Evolutionary conservation across 1,140 invertebrate genomes (phyloP).

Genomic region (Odontomachus brunneus): DNA sequence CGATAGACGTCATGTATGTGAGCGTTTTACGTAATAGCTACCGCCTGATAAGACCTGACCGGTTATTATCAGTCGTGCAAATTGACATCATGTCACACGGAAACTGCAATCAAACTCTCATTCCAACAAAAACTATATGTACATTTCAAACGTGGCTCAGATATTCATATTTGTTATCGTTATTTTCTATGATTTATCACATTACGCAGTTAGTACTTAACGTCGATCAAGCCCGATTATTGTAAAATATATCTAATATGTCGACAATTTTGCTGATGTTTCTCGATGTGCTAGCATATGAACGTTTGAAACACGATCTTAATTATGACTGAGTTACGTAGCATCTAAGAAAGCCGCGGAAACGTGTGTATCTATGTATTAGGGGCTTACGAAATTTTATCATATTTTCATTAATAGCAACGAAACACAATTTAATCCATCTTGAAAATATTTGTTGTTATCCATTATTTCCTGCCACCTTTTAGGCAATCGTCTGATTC

Average conservation of each 20-base stretch:
- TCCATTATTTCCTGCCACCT: no score
- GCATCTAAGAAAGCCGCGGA: neutral
- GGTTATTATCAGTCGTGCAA: neutral
- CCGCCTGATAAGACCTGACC: neutral
- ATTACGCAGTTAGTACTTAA: neutral
- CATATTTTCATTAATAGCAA: no score
- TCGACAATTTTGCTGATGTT: neutral
- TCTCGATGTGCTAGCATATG: neutral
- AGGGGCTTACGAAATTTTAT: neutral
- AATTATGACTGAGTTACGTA: slow-evolving; percentile 13
- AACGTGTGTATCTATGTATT: slow-evolving; percentile 4
- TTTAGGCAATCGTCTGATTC: no score
- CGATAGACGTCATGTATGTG: neutral
- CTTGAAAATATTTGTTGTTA: no score
- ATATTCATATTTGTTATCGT: neutral
- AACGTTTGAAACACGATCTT: neutral
- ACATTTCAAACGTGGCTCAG: neutral
- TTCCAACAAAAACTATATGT: neutral
- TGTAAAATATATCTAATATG: neutral
- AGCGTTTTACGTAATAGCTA: neutral
- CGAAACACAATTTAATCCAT: no score
- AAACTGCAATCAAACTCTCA: neutral
- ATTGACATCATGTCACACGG: neutral
- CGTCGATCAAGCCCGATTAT: neutral
- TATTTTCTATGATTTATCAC: neutral